Evolutionary conservation across 1,140 invertebrate species (phyloP), one percentile per base, ranked within the genome.

Genomic region (Nebria ingens): DNA sequence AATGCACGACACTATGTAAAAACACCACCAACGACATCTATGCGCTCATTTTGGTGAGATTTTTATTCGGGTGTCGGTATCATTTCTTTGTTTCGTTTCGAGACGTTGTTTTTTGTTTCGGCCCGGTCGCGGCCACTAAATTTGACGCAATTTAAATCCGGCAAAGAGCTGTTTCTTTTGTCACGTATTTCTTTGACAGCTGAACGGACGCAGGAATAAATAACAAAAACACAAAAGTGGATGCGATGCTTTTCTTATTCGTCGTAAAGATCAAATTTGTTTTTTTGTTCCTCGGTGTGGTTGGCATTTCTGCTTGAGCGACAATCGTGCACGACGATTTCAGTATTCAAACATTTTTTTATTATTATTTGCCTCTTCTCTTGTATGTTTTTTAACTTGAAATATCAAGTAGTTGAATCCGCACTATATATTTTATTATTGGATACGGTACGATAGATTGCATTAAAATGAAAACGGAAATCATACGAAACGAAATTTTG

Each of bases 81-180:
- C 40, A 12, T 17, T 45, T 17, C 6, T 45, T 45, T 17, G 40
- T 17, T 17, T 11, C 40, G 4, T 45, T 13, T 29, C 25, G 25
- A 29, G 13, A 29, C 25, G 13, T 29, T 29, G 4, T 13, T 29
- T 29, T 29, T 29, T 29, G 4, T 17, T 17, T 45, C 15, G 9
- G 15, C 40, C 17, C 17, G 9, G 6, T 17, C 40, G 40, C 40
- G 6, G 17, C 40, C 15, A 45, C 6, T 45, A 45, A 45, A 45
- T 45, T 45, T 45, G 17, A 45, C 15, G 40, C 40, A 45, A 45
- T 45, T 45, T 45, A 45, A 45, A 45, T 45, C 40, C 9, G 17
- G 40, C 40, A 11, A n/a, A n/a, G n/a, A 45, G 40, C 40, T 17
- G 40, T 45, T 45, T 45, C 40, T 45, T 45, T 45, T 45, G 40